Percentiles rank a stretch among this genome's conserved stretches.
phyloP scores from a whole-genome alignment of 2,888 invertebrate genomes.

The Brenthis daphne region DNA sequence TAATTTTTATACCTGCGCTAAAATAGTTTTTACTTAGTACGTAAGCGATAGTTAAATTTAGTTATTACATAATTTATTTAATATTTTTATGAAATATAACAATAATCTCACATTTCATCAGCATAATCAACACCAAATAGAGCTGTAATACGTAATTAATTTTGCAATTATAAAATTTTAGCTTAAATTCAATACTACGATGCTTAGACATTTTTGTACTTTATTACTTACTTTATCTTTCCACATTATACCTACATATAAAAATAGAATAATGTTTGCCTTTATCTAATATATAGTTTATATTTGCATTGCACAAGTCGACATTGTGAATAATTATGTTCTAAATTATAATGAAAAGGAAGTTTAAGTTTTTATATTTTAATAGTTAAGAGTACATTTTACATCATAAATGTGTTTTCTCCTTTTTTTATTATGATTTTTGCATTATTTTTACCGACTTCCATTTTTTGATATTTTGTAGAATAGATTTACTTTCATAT shows the following conservation, averaged over 20 bases:
- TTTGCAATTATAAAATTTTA: too few species aligned
- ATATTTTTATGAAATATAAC: slow-evolving; percentile 1
- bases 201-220: too few species aligned
- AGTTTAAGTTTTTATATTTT: slow-evolving; percentile 8
- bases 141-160: too few species aligned
- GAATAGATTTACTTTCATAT: neutral
- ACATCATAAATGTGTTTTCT: neutral
- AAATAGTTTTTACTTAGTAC: slow-evolving; percentile 21
- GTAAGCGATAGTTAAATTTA: slow-evolving; percentile 26
- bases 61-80: slow-evolving; percentile 26
- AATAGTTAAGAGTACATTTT: neutral
- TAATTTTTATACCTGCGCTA: slow-evolving; percentile 37
- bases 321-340: too few species aligned
- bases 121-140: too few species aligned
- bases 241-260: too few species aligned
- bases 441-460: neutral
- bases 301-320: too few species aligned
- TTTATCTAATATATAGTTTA: too few species aligned
- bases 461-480: neutral
- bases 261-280: too few species aligned
- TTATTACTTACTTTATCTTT: too few species aligned
- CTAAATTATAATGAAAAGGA: neutral
- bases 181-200: too few species aligned
- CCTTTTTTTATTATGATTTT: neutral
- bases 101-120: slow-evolving; percentile 22